Conservation (phyloP, 2,888 invertebrate genomes). For the Philereme vetulata region DNA sequence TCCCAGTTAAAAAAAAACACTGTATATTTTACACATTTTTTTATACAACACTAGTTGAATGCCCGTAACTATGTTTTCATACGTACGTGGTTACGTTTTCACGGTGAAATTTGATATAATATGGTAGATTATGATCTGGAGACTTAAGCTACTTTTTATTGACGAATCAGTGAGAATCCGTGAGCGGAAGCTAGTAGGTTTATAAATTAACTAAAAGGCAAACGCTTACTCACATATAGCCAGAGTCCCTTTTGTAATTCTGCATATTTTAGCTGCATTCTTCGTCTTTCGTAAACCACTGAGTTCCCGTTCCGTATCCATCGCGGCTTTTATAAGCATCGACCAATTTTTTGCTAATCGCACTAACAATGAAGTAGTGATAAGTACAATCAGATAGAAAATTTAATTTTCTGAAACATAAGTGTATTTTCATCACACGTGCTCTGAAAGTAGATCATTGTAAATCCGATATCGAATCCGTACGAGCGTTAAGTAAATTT, state of each 20-base stretch:
- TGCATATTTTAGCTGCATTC: constrained; percentile 35
- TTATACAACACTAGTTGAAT: no score
- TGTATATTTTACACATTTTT: no score
- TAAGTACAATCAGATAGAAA: neutral
- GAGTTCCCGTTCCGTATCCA: constrained; percentile 46
- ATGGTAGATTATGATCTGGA: no score
- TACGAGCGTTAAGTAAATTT: no score
- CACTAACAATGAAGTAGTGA: neutral
- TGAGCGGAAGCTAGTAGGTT: neutral
- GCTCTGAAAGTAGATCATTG: no score
- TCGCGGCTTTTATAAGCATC: constrained; percentile 41
- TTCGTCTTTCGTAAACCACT: constrained; percentile 38
- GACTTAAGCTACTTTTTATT: no score
- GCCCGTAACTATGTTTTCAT: no score
- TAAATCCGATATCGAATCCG: no score
- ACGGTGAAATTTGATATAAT: no score
- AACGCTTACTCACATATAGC: constrained; percentile 44
- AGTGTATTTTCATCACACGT: no score
- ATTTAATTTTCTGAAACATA: neutral
- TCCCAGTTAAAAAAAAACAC: no score
- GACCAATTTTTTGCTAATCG: constrained; percentile 51
- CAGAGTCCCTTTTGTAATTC: constrained; percentile 35
- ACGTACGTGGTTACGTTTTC: no score
- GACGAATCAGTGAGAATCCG: neutral
- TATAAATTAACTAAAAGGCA: neutral